Percentiles rank a stretch among this genome's conserved stretches.
These are phyloP conservation scores for Limnothrissa miodon DNA, from an alignment of 2,113 vertebrate genomes.

Conservation along the genomic window DNA sequence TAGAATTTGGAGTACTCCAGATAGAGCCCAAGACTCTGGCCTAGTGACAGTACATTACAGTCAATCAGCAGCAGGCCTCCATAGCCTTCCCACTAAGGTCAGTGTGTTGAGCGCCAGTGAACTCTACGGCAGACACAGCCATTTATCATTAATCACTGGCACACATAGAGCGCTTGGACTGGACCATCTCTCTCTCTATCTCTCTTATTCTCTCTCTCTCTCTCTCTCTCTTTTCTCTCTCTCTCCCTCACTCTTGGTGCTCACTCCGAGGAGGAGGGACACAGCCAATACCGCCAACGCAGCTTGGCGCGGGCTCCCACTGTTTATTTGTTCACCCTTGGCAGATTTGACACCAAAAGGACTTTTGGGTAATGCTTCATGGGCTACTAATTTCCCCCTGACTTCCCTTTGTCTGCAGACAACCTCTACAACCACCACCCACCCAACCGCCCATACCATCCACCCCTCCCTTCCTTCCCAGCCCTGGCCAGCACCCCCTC, in stretches of 20 bases:
- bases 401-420: constrained; percentile 81
- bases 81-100: not conserved
- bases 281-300: not conserved
- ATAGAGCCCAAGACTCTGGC: not conserved
- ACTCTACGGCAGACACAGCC: not conserved
- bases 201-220: no score
- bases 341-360: constrained; percentile 74
- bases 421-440: constrained; percentile 63
- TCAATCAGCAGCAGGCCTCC: not conserved
- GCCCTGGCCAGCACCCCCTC: constrained; percentile 49
- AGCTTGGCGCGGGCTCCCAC: constrained; percentile 35
- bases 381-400: constrained; percentile 90
- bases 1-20: not conserved
- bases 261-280: not conserved
- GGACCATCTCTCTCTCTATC: not conserved
- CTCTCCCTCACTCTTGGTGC: no score
- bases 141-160: not conserved
- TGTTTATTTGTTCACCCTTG: constrained; percentile 80
- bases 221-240: no score
- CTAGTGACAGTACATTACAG: not conserved
- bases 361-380: constrained; percentile 80
- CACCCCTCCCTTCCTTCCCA: constrained; percentile 46
- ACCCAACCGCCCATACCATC: not conserved
- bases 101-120: not conserved
- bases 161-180: not conserved